phyloP scores from a whole-genome alignment of 2,113 vertebrate genomes.

The Ceyx melanurus region DNA sequence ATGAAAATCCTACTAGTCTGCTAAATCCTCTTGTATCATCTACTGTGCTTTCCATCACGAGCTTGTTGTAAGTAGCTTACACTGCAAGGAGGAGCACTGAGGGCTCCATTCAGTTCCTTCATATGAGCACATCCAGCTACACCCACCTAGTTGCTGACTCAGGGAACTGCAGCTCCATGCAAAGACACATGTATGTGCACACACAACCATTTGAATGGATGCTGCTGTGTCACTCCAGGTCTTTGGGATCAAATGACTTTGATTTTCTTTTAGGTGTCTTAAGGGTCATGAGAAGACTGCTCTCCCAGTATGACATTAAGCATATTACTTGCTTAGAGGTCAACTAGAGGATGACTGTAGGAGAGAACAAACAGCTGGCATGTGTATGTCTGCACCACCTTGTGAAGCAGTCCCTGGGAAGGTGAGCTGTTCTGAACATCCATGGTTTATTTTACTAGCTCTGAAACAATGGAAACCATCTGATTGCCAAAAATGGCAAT shows the following conservation, averaged over 20 bases:
- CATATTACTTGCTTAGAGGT: not conserved
- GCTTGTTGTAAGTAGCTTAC: not conserved
- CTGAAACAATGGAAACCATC: not conserved
- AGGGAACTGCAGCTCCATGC: accelerated
- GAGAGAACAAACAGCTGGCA: not conserved
- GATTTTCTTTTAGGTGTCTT: not conserved
- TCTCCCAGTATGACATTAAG: not conserved
- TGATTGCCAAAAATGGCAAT: not conserved
- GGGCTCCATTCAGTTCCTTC: not conserved
- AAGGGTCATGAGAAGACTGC: not conserved
- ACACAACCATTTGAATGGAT: not conserved
- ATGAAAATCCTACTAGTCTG: not conserved
- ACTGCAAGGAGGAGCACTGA: not conserved
- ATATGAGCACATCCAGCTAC: not conserved
- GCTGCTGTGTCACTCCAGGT: accelerated
- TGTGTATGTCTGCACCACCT: accelerated
- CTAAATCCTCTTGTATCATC: not conserved
- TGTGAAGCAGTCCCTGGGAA: not conserved
- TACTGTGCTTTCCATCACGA: not conserved
- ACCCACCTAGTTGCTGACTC: accelerated
- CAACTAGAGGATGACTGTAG: not conserved
- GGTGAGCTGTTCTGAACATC: not conserved
- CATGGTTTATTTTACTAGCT: not conserved
- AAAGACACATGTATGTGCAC: accelerated
- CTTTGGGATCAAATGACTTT: accelerated